Conservation (phyloP, 2,113 vertebrate species). For the Leptosomus discolor region DNA sequence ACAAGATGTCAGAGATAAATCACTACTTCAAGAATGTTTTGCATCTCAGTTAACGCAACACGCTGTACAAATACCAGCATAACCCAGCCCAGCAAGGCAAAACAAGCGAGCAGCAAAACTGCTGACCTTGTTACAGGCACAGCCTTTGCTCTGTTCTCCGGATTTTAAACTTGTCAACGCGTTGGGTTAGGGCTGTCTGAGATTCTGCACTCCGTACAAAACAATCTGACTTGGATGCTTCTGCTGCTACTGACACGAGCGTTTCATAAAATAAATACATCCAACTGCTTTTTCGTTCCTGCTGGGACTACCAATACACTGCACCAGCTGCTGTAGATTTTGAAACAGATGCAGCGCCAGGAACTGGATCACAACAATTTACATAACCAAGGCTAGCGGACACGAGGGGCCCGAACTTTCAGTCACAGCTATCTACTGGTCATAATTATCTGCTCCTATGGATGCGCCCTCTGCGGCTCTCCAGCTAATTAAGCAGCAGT, state of each 20-base stretch:
- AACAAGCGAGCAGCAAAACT: background rate
- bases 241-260: background rate
- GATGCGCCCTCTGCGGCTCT: background rate
- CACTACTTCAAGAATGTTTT: background rate
- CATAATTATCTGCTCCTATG: background rate
- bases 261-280: background rate
- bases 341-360: background rate
- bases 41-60: background rate
- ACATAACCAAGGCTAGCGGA: background rate
- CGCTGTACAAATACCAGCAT: background rate
- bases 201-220: background rate
- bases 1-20: background rate
- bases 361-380: slow-evolving; percentile 12
- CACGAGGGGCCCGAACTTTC: background rate
- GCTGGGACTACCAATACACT: background rate
- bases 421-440: background rate
- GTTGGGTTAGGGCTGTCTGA: background rate
- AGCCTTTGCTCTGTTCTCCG: background rate
- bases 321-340: slow-evolving; percentile 19
- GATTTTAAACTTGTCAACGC: background rate
- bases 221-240: background rate
- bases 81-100: background rate
- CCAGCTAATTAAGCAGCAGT: slow-evolving; percentile 4
- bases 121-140: background rate
- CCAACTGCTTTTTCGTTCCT: background rate